phyloP scores from a whole-genome alignment of 2,888 invertebrate species.

The Acheta domesticus region DNA sequence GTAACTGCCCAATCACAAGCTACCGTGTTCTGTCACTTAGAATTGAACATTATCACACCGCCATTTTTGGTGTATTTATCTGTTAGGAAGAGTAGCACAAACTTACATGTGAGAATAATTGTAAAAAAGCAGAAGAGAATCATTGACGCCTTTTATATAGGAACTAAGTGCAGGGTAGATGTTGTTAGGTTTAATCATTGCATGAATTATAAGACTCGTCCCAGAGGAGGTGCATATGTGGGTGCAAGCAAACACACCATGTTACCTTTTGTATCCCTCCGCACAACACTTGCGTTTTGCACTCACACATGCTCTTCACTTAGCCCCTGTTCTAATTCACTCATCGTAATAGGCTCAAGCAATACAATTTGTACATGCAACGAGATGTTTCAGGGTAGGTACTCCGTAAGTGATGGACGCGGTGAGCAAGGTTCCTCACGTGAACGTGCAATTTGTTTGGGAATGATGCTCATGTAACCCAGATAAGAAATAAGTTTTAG shows the following conservation, averaged over 20 bases:
- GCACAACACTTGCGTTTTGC: not conserved
- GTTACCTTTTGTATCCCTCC: not conserved
- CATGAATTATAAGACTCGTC: not conserved
- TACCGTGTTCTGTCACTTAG: not conserved
- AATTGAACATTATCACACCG: no score
- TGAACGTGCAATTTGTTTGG: not conserved
- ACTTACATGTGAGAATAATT: slow-evolving; percentile 7
- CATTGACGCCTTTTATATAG: not conserved
- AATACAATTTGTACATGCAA: not conserved
- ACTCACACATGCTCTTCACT: not conserved
- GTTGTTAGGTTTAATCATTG: no score
- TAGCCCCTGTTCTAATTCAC: not conserved
- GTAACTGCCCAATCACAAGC: not conserved
- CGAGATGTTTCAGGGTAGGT: slow-evolving; percentile 3
- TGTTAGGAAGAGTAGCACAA: not conserved
- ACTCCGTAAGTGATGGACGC: not conserved
- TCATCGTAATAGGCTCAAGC: no score
- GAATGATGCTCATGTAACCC: not conserved
- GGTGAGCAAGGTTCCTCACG: not conserved
- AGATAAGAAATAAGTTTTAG: not conserved
- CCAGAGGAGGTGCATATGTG: not conserved
- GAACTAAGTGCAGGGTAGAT: not conserved
- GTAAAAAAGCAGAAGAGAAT: not conserved
- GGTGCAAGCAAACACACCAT: not conserved
- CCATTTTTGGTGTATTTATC: not conserved